Evolutionary conservation across 2,888 invertebrate species (phyloP), one percentile per base, ranked within the genome.

Genomic region (Agrochola lota): DNA sequence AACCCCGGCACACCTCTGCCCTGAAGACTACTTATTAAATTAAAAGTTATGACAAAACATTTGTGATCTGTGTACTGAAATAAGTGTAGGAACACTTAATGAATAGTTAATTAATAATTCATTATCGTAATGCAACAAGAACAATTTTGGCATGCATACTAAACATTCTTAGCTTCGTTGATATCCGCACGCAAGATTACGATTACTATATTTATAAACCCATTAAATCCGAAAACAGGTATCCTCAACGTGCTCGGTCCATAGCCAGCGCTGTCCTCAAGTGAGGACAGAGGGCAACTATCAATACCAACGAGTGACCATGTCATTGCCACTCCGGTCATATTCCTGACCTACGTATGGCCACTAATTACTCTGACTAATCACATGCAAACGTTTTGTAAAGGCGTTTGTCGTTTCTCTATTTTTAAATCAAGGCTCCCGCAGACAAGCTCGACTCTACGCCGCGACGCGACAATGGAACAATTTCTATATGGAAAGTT

Each of bases 261-360:
- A 73, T 87, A 86, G 78, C 72, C 68, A 73, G 81, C 69, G 75
- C 9, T 84, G 85, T 85, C 88, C 88, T 83, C 81, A 73, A 77
- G 70, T 83, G 85, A 89, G 90, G 90, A 88, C 78, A 85, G 78
- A 85, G 85, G 85, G 87, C 76, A 83, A 62, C 75, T 71, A 79
- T 75, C 71, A 79, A 84, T 80, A 43, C 57, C 57, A 46, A 46
- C 78, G 59, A 75, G 75, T 75, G 64, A 40, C 77, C 80, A 71
- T 87, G 86, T 85, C 89, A 85, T 87, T 87, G 82, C 77, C 81
- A 77, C 52, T 46, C 23, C 59, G 57, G 62, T 64, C 62, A 69
- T 46, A 74, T n/a, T 73, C 49, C 62, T 86, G 75, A 83, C 84
- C 86, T 78, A 71, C 55, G 71, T 66, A 66, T 63, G 26, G 12